These are phyloP conservation scores for Anastrepha ludens DNA, from an alignment of 1,140 invertebrate species.

Conservation along the genomic window DNA sequence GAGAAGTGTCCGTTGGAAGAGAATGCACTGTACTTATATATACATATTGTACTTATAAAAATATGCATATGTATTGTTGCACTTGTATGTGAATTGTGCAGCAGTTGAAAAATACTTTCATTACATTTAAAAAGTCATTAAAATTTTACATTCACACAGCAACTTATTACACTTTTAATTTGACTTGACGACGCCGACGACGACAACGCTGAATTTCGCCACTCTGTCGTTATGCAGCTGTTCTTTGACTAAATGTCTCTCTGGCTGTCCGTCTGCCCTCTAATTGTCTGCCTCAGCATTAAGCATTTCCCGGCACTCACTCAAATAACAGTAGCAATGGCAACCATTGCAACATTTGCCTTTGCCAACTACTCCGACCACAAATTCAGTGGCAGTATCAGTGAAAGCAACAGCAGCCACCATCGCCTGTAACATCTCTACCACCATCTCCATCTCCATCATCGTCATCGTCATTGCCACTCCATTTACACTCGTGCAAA, in stretches of 20 bases:
- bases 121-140: conserved; percentile 70
- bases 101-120: conserved; percentile 57
- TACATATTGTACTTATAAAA: no score
- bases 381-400: conserved; percentile 36
- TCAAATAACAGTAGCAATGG: not conserved
- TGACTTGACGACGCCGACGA: not conserved
- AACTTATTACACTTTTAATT: conserved; percentile 54
- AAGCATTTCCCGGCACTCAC: conserved; percentile 10
- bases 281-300: not conserved
- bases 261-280: not conserved
- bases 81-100: not conserved
- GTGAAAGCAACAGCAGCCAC: not conserved
- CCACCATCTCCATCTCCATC: not conserved
- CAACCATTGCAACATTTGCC: not conserved
- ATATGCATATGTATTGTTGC: not conserved
- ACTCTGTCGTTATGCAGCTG: not conserved
- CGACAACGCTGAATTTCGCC: not conserved
- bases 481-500: not conserved
- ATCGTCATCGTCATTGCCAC: conserved; percentile 4
- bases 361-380: not conserved
- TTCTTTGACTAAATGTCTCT: not conserved
- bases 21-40: no score
- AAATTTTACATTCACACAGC: conserved; percentile 59
- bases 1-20: no score
- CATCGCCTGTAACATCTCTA: not conserved